Evolutionary conservation across 2,113 vertebrate species (phyloP).

Genomic region (Paralichthys olivaceus): DNA sequence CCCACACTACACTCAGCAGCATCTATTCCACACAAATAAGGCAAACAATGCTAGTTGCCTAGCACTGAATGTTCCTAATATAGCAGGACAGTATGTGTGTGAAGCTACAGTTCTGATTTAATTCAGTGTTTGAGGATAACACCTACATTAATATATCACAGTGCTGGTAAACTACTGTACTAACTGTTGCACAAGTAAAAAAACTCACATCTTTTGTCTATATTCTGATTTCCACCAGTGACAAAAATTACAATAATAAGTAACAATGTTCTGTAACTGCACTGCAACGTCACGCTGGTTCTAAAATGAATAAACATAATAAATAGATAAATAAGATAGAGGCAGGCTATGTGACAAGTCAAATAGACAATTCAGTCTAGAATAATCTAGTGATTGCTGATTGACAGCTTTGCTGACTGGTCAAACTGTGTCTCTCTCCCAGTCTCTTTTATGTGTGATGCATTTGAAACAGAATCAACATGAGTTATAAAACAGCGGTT

Average conservation of each 20-base stretch:
- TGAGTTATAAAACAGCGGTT: too few species aligned
- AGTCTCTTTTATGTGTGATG: too few species aligned
- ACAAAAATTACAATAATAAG: not conserved
- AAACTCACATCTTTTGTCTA: not conserved
- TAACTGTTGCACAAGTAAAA: conserved; percentile 4
- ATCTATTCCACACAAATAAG: not conserved
- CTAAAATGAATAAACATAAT: too few species aligned
- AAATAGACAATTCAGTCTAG: too few species aligned
- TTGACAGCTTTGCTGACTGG: too few species aligned
- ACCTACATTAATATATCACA: conserved; percentile 1
- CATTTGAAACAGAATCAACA: too few species aligned
- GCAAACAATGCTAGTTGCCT: not conserved
- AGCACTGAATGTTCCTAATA: not conserved
- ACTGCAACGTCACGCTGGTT: not conserved
- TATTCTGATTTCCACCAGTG: not conserved
- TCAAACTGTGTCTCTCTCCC: too few species aligned
- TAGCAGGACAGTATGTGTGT: not conserved
- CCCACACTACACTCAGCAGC: not conserved
- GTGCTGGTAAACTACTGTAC: not conserved
- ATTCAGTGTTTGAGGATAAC: not conserved
- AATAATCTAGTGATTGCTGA: too few species aligned
- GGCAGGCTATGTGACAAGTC: too few species aligned
- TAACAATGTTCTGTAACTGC: not conserved
- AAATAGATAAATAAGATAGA: not conserved
- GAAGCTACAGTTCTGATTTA: not conserved